Evolutionary conservation across 2,888 invertebrate species (phyloP), one percentile per base, ranked within the genome.

Genomic region (Leucania comma): DNA sequence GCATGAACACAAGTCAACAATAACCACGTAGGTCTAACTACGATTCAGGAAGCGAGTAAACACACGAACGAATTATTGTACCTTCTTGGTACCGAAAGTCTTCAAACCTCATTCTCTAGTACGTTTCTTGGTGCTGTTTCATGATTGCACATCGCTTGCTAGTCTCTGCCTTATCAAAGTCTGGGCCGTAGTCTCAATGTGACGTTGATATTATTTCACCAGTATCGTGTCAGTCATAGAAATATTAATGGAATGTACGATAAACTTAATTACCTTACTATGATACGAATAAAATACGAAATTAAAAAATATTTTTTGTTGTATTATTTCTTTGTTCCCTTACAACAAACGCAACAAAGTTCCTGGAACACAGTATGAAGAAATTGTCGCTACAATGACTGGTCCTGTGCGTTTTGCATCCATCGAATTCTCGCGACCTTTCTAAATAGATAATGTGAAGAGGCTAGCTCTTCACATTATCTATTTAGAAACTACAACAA

Each of bases 281-380:
- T 83, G 77, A 89, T 90, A 90, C 87, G 77, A 93, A 92, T 92
- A 91, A 92, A 89, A 90, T 90, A 90, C 92, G 87, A 89, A 90
- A 83, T 84, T 83, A 89, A 87, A 88, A 87, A 85, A 82, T 73
- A 68, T 51, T 35, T n/a, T 64, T 46, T 61, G 46, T 70, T 70
- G 73, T 88, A 57, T 89, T 80, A 81, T 85, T 86, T 81, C 38
- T 24, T 26, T 2, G 0, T 48, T 42, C 2, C 54, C 24, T 1
- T 48, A 51, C 12, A 35, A 35, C n/a, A 1, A 56, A 24, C 14
- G 14, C n/a, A 9, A 2, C 20, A n/a, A 12, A 56, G 56, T 56
- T n/a, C 10, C 32, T 32, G n/a, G n/a, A n/a, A 32, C 32, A 4
- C 12, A 12, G 0, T 4, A 29, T n/a, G 10, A 0, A n/a, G 5